These are phyloP conservation scores for Hylaeus volcanicus DNA, from an alignment of 1,140 invertebrate species.

Conservation along the genomic window DNA sequence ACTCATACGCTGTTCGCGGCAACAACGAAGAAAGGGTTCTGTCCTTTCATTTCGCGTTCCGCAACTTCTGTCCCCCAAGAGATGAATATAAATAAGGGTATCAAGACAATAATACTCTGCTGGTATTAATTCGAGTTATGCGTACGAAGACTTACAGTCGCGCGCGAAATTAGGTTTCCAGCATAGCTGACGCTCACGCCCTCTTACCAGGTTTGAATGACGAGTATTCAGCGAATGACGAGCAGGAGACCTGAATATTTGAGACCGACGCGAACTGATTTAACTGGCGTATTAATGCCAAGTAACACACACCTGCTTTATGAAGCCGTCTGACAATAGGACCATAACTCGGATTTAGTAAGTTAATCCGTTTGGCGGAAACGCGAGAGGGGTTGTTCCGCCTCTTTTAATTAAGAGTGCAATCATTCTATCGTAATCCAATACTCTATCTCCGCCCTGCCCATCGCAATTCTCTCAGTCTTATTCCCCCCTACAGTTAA, in stretches of 20 bases:
- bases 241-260: constrained; percentile 33
- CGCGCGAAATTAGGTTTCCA: constrained; percentile 24
- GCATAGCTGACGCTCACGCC: neutral
- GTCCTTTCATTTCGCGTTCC: constrained; percentile 25
- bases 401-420: constrained; percentile 62
- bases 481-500: constrained; percentile 47
- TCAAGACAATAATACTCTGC: constrained; percentile 56
- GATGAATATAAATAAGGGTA: constrained; percentile 66
- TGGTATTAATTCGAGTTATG: constrained; percentile 29
- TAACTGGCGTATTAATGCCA: neutral
- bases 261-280: constrained; percentile 4
- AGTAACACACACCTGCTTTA: constrained; percentile 39
- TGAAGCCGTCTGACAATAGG: constrained; percentile 57
- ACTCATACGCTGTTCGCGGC: constrained; percentile 47
- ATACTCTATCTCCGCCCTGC: constrained; percentile 50
- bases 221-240: constrained; percentile 18
- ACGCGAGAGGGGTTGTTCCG: constrained; percentile 27
- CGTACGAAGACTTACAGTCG: constrained; percentile 11
- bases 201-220: neutral
- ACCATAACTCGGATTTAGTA: constrained; percentile 53
- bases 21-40: constrained; percentile 34
- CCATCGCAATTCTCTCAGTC: constrained; percentile 23
- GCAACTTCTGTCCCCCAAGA: constrained; percentile 33
- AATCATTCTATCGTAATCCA: constrained; percentile 67
- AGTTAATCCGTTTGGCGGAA: constrained; percentile 57